These are phyloP conservation scores for Suillia variegata DNA, from an alignment of 2,888 invertebrate genomes.

Conservation along the genomic window DNA sequence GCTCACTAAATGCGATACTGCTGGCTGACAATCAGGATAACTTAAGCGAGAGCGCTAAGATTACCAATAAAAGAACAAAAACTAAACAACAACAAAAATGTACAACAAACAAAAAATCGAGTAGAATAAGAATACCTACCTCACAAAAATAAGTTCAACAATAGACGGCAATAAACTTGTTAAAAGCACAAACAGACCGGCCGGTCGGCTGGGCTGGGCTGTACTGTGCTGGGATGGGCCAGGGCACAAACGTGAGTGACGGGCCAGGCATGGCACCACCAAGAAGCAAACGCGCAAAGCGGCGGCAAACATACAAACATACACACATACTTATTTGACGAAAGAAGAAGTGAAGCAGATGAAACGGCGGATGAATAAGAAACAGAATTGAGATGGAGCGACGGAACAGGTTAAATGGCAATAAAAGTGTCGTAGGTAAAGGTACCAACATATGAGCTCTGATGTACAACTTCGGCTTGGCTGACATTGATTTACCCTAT, in stretches of 20 bases:
- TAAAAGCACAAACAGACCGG: constrained; percentile 5
- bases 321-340: too few species aligned
- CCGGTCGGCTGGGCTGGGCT: too few species aligned
- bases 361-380: not conserved
- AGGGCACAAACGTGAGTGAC: not conserved
- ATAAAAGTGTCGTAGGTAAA: constrained; percentile 37
- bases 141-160: constrained; percentile 13
- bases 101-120: not conserved
- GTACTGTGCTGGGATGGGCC: not conserved
- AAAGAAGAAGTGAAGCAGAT: not conserved
- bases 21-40: constrained; percentile 1
- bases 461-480: too few species aligned
- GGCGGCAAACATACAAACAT: not conserved
- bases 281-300: not conserved
- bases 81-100: too few species aligned
- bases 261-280: not conserved
- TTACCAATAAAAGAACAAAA: not conserved
- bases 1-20: not conserved
- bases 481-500: too few species aligned
- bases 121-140: not conserved
- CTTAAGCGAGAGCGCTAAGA: not conserved
- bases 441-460: constrained; percentile 23
- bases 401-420: constrained; percentile 35
- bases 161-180: constrained; percentile 20
- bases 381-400: not conserved